Conservation (phyloP, 2,888 invertebrate genomes). For the Petrophora chlorosata region DNA sequence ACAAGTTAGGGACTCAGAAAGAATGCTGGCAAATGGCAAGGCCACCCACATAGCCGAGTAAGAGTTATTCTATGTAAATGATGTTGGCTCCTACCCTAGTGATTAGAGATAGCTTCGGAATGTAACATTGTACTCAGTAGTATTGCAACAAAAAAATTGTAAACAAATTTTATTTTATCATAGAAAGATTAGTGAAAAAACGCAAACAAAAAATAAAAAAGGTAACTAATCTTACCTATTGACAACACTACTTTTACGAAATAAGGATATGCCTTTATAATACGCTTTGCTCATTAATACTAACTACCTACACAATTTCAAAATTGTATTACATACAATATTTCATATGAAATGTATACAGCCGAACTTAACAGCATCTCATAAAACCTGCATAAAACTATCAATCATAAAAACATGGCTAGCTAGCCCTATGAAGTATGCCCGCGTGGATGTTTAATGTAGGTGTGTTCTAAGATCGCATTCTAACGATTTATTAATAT, state of each 20-base stretch:
- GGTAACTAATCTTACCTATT: no score
- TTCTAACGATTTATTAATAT: background rate
- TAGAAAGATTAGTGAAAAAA: no score
- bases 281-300: no score
- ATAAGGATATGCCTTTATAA: no score
- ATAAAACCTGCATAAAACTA: background rate
- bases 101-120: slow-evolving; percentile 3
- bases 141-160: background rate
- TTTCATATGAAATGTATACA: background rate
- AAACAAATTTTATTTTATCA: no score
- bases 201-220: no score
- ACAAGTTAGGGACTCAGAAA: slow-evolving; percentile 49
- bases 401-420: background rate
- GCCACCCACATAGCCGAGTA: slow-evolving; percentile 43
- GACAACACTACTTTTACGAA: no score
- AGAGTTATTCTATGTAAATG: slow-evolving; percentile 38
- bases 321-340: background rate
- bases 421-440: no score
- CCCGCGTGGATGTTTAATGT: no score
- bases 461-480: background rate
- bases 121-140: background rate
- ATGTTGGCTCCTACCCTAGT: background rate
- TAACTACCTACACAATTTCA: no score
- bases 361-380: background rate
- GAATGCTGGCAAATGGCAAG: slow-evolving; percentile 50